Evolutionary conservation across 1,140 invertebrate species (phyloP), one percentile per base, ranked within the genome.

Genomic region (Lethocerus indicus): DNA sequence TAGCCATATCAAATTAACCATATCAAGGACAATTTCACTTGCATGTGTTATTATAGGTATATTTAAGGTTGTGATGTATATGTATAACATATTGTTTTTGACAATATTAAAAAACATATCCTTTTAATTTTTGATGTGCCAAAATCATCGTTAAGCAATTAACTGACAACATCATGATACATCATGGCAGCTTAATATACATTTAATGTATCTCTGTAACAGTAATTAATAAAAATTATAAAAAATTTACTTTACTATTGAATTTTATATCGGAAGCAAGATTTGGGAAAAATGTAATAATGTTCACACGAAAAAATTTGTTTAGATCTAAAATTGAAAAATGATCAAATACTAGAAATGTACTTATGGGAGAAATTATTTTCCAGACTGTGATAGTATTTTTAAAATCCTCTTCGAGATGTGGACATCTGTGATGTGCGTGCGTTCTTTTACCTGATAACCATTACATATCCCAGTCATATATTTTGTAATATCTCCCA

Each of bases 161-260:
- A 49, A 50, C 37, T 50, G 49, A 50, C 49, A 50, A 50, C 49
- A 50, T 50, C 49, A 50, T 28, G 40, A 50, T 44, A 43, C 45
- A 36, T 35, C 37, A 28, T 44, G 29, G 42, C 6, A 28, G 25
- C 29, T 28, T 28, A 44, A 44, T 42, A 3, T 24, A 28, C 27
- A 27, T 28, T 18, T 44, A 20, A 6, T 21, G 18, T 44, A 44
- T 44, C 29, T 44, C 29, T 44, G 42, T 25, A 25, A 28, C 29
- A n/a, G 6, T 44, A 16, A 28, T 23, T 28, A 28, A 28, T 39
- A 16, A 20, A 21, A 20, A 20, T 20, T 39, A 20, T 39, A 39
- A 39, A 39, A 21, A 16, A 39, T 16, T 39, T 39, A 20, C 18
- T 20, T 20, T 20, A 39, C 4, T 20, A 3, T 39, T 39, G 6